These are phyloP conservation scores for Esperia sulphurella DNA, from an alignment of 2,888 invertebrate species.

Conservation along the genomic window DNA sequence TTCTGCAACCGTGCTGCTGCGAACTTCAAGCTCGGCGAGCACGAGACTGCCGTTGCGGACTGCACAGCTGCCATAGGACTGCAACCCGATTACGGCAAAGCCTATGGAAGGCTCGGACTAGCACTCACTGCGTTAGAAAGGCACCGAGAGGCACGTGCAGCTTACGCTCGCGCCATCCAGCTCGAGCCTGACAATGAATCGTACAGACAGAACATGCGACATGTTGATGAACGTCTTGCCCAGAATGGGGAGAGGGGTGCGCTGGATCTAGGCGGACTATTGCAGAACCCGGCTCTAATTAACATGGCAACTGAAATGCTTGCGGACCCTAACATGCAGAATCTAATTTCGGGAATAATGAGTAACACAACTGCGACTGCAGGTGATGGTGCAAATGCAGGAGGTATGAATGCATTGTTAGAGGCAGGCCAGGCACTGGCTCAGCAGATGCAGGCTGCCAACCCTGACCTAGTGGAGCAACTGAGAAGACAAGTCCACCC, in stretches of 20 bases:
- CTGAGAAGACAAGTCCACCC: slow-evolving; percentile 83
- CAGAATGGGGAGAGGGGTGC: slow-evolving; percentile 83
- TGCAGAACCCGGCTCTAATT: slow-evolving; percentile 90
- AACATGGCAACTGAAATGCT: slow-evolving; percentile 92
- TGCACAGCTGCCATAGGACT: slow-evolving; percentile 93
- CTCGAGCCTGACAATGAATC: slow-evolving; percentile 96
- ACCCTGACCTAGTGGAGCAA: slow-evolving; percentile 90
- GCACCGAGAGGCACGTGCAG: slow-evolving; percentile 90
- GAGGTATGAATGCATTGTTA: slow-evolving; percentile 60
- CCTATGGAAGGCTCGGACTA: slow-evolving; percentile 94
- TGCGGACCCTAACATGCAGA: slow-evolving; percentile 90
- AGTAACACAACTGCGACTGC: slow-evolving; percentile 32
- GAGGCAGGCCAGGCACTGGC: slow-evolving; percentile 89
- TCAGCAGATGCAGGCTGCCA: slow-evolving; percentile 88
- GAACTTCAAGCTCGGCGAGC: slow-evolving; percentile 91
- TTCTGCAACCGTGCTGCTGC: slow-evolving; percentile 99
- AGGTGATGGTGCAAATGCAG: slow-evolving; percentile 26
- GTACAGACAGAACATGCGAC: slow-evolving; percentile 90
- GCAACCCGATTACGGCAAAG: slow-evolving; percentile 96
- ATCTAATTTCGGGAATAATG: slow-evolving; percentile 83
- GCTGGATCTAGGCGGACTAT: slow-evolving; percentile 81
- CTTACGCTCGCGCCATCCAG: slow-evolving; percentile 92
- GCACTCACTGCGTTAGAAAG: slow-evolving; percentile 91
- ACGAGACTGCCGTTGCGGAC: slow-evolving; percentile 91
- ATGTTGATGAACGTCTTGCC: slow-evolving; percentile 85